Percentiles rank a stretch among this genome's conserved stretches.
Evolutionary conservation across 2,797 vertebrate genomes (phyloP).

Genomic region (Neomorphus geoffroyi): DNA sequence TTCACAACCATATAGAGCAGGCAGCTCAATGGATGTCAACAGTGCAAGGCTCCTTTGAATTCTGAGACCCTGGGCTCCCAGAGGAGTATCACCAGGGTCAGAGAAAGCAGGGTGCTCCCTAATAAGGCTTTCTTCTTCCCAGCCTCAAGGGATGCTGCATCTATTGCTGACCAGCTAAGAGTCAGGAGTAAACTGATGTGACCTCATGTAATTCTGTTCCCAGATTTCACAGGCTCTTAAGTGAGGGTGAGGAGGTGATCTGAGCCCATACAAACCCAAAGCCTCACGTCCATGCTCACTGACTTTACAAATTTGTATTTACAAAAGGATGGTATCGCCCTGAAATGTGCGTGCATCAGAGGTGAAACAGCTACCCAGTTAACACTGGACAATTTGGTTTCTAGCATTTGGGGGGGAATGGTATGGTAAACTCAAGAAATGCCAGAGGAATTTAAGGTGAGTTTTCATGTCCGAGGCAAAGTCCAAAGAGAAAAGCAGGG

Average conservation of each 20-base stretch:
- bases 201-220: background rate
- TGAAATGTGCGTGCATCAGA: background rate
- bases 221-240: background rate
- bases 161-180: background rate
- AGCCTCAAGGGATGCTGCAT: background rate
- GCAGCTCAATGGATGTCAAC: background rate
- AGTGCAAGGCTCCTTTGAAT: background rate
- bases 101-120: background rate
- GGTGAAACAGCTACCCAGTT: background rate
- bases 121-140: background rate
- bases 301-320: background rate
- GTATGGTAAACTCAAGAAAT: background rate
- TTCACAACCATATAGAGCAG: background rate
- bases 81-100: background rate
- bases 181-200: background rate
- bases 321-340: background rate
- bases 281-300: background rate
- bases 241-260: background rate
- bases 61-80: background rate
- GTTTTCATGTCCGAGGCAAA: background rate
- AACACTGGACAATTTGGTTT: background rate
- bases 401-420: background rate
- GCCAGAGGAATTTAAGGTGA: slow-evolving; percentile 7
- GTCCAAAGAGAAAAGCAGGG: background rate
- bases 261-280: background rate